Base-by-base conservation (phyloP, 2,113 vertebrate species). In the Acinonyx jubatus region DNA sequence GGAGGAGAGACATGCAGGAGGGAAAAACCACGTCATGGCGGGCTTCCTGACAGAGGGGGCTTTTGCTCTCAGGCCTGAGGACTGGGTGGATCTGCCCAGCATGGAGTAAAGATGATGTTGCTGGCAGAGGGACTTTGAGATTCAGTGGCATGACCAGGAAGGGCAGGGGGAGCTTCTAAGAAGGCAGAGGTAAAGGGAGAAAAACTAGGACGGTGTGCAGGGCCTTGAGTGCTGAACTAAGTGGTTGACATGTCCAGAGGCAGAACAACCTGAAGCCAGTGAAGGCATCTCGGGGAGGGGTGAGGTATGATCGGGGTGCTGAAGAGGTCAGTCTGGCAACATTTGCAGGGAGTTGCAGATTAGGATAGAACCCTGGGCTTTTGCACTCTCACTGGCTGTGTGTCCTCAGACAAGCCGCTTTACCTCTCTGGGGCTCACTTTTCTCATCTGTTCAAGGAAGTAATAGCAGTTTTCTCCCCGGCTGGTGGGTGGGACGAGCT, bases 1-100 rank as follows among this genome's bases (percentile, higher is more conserved):
- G 25, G 66, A 76, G 89, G 36, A 52, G 36, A 68, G 16, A 52
- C 38, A 5, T 3, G 1, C 8, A 23, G 31, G 1, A 7, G 12
- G 7, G n/a, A 0, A 13, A 33, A 38, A 1, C 55, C 33, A 69
- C 41, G n/a, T 27, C 21, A 0, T 1, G 14, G 21, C 79, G 91
- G 96, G 23, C 80, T 83, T 97, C 91, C 78, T 48, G 55, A 45
- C 23, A 36, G 80, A 61, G 45, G 57, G 1, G 73, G 50, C 36
- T 55, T 79, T 41, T 61, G 69, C 16, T 57, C 18, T 65, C 7
- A 23, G 13, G 57, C 81, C 16, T 0, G 63, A 76, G 63, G 38
- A 31, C 83, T 4, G 48, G 63, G 63, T 7, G 3, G 10, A 18
- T 74, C 73, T 88, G 19, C 27, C 78, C 48, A 52, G 1, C 9